Evolutionary conservation across 1,140 invertebrate genomes (phyloP), one percentile per base, ranked within the genome.

Genomic region (Melitaea cinxia): DNA sequence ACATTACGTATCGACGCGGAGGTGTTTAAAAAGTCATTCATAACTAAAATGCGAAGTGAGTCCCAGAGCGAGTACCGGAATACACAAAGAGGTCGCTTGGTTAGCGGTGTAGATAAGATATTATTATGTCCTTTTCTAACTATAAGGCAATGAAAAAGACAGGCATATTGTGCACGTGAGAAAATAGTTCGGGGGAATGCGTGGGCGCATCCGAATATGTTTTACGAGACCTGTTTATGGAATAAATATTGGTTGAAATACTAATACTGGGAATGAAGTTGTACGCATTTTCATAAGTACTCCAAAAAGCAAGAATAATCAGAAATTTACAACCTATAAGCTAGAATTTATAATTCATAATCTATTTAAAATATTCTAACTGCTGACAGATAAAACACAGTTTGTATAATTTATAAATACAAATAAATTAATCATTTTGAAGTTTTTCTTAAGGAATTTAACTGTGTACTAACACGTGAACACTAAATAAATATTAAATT

Each of bases 151-250:
- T 65, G 63, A 54, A 57, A 58, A 70, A 68, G 57, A 33, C 63
- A 15, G 26, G 69, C 70, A 71, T 58, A 42, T 33, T 35, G 42
- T 47, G 42, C 66, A 77, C 78, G 82, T 83, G 82, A 72, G 82
- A 83, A 83, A 78, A 77, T 78, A 81, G 70, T 68, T 73, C 68
- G 69, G 47, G 49, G 66, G 65, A 56, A 55, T 65, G 71, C 71
- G 77, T 80, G 63, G 75, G 73, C 64, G 69, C 57, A 26, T 61
- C 54, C 42, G 42, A 47, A 60, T 52, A 47, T 47, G 47, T 52
- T 58, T 68, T 65, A 59, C 58, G 50, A 47, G 42, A 47, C 42
- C 10, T 47, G 42, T 47, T 47, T 47, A 47, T 19, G 42, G 12
- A 47, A 21, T 23, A 47, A 47, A 47, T 47, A 47, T 47, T 47